phyloP scores from a whole-genome alignment of 2,113 vertebrate species.

The Python bivittatus region DNA sequence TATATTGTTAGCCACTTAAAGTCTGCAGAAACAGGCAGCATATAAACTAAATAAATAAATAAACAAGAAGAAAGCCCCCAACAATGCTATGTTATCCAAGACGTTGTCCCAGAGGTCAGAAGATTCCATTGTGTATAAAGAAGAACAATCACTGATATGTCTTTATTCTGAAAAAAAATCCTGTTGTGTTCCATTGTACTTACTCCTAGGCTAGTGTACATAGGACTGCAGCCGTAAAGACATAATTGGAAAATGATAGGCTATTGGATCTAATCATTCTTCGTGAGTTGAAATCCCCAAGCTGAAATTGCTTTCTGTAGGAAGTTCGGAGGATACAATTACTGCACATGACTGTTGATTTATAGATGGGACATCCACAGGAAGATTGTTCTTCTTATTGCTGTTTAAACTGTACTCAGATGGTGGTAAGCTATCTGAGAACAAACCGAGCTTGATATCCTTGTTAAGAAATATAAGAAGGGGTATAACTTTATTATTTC shows the following conservation, averaged over 20 bases:
- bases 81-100: background rate
- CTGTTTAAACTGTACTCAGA: background rate
- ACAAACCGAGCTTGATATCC: background rate
- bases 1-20: background rate
- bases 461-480: background rate
- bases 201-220: background rate
- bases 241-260: background rate
- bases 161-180: background rate
- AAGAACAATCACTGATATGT: background rate
- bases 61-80: background rate
- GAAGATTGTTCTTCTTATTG: background rate
- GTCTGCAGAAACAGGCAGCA: background rate
- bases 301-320: background rate
- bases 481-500: conserved; percentile 28
- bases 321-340: background rate
- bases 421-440: background rate
- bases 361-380: background rate
- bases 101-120: background rate
- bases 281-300: background rate
- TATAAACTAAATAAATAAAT: background rate
- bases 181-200: background rate
- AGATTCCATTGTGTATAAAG: background rate
- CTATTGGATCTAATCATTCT: background rate
- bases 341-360: conserved; percentile 2
- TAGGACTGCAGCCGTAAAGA: background rate